A percentile compares a stretch with the other conserved stretches of the same genome.
These are phyloP conservation scores for Melanitta fusca DNA, from an alignment of 2,797 vertebrate genomes.

Conservation along the genomic window DNA sequence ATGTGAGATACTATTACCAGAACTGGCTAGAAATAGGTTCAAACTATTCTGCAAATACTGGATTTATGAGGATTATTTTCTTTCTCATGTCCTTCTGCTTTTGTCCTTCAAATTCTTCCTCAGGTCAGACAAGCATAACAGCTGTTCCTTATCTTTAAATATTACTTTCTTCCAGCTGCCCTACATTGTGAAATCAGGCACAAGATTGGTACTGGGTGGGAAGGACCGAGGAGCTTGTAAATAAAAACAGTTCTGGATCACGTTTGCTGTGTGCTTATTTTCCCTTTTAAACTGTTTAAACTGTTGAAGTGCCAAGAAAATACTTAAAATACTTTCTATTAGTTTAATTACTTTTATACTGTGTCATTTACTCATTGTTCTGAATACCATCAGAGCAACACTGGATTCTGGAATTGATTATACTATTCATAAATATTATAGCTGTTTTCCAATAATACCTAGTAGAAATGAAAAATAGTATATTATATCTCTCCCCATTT, in stretches of 20 bases:
- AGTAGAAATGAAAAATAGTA: neutral
- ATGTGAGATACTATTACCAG: neutral
- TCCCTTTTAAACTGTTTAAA: neutral
- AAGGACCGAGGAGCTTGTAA: neutral
- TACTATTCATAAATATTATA: neutral
- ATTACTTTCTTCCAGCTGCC: neutral
- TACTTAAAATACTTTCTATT: slow-evolving; percentile 10
- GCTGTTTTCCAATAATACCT: neutral
- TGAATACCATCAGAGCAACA: neutral
- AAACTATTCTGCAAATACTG: neutral
- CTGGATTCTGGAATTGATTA: neutral
- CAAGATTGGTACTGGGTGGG: neutral
- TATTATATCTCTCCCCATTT: neutral
- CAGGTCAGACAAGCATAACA: slow-evolving; percentile 3
- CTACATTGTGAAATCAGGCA: neutral
- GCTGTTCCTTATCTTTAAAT: slow-evolving; percentile 40
- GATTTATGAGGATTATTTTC: neutral
- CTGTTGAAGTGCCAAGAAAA: slow-evolving; percentile 29
- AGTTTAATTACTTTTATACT: neutral
- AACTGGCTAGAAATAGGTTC: neutral
- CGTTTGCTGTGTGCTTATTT: neutral
- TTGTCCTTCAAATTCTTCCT: slow-evolving; percentile 35
- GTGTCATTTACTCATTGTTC: neutral
- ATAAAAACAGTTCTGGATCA: slow-evolving; percentile 29
- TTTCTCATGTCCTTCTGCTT: neutral